Base-by-base conservation (phyloP, 2,888 invertebrate genomes). In the Acrocyrtus sp. region DNA sequence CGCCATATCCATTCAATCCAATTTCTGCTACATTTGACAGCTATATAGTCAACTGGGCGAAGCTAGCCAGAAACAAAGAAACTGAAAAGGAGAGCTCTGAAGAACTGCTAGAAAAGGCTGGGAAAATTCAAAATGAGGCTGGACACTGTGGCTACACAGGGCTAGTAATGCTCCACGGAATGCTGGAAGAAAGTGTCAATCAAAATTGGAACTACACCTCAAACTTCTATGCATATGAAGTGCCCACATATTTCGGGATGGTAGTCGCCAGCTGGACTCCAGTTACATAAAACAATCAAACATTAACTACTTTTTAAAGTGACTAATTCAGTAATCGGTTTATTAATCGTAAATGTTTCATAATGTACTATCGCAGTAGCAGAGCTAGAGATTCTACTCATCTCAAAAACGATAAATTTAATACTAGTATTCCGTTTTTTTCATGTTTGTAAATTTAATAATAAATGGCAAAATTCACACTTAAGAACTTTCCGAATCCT, bases 111-210 rank as follows among this genome's bases (percentile, higher is more conserved):
- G 43, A 1, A 6, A 65, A 57, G 1, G 78, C 72, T 47, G 72
- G 69, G 12, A 53, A 41, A 2, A 17, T 70, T 15, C 45, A 50
- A 29, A 53, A 65, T 12, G 15, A 53, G 0, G 67, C 60, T 24
- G 70, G 73, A 26, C 63, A 63, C 51, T 78, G 78, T 62, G 78
- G 76, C 1, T 78, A 70, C 27, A 53, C 75, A 17, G 78, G 76
- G 19, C 34, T 75, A 1, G 51, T 76, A 1, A 56, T 78, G 50
- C 27, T 78, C 5, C 70, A 78, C 41, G 68, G 75, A 15, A 74
- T 78, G 53, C 1, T 73, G 21, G 43, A 60, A 21, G 56, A 66
- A 22, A 1, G 66, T 17, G 72, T 73, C 2, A n/a, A 61, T 24
- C 48, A 61, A 17, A 41, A 54, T 12, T 43, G 15, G 21, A 45